Base-by-base conservation (phyloP, 1,140 invertebrate genomes). In the Drosophila arizonae region DNA sequence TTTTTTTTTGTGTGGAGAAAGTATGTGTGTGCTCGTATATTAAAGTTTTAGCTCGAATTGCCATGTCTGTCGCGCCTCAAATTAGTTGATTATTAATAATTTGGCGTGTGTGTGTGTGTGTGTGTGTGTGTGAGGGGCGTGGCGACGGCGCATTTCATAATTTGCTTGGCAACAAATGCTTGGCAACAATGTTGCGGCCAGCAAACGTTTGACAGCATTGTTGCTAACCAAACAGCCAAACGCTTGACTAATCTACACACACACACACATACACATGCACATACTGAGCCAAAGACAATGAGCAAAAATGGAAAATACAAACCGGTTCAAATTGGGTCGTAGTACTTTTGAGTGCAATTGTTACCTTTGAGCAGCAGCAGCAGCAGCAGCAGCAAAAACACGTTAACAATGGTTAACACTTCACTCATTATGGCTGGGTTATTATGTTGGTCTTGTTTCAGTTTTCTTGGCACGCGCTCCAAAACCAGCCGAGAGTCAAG, bases 291-390 rank as follows among this genome's bases (percentile, higher is more conserved):
- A 64, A 66, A 76, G 36, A 63, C 60, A 72, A 72, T 76, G 57
- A 62, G 64, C 58, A 63, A 43, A 70, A 60, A 62, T 26, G 15
- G 36, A 67, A 64, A 81, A 81, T 65, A 71, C 54, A 67, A 88
- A 88, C 84, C 84, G 84, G 84, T 88, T 88, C 70, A 79, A 88
- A 84, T 84, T 88, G 85, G 84, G 84, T 88, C 84, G 84, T 88
- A 88, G 84, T 88, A 88, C 84, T 80, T 84, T 89, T 88, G 85
- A 88, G 84, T 88, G 84, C 84, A 88, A 88, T 88, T 84, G 84
- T 88, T 88, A 89, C 79, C 84, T 88, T 87, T 77, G 52, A 64
- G 61, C 69, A 33, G 63, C 61, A 77, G 41, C 45, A 21, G 21
- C n/a, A n/a, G n/a, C n/a, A n/a, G n/a, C 21, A 52, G 8, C 48